Conservation (phyloP, 1,140 invertebrate genomes). For the Linepithema humile region DNA sequence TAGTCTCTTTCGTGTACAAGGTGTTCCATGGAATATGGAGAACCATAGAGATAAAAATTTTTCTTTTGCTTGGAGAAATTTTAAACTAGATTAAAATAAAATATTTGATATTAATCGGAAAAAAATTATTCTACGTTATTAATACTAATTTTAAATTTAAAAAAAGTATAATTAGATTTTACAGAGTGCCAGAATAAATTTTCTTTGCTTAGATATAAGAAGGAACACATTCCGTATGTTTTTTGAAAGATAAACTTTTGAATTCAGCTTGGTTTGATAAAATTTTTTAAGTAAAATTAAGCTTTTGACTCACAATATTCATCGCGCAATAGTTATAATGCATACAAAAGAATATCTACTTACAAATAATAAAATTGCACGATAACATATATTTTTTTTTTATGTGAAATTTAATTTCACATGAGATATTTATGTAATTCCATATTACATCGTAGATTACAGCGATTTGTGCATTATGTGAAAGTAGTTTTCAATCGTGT, state of each 20-base stretch:
- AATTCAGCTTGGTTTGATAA: not conserved
- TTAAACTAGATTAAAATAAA: not conserved
- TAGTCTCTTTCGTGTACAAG: not conserved
- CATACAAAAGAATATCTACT: not conserved
- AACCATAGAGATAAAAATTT: not conserved
- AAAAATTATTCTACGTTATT: not conserved
- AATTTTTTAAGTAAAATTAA: not conserved
- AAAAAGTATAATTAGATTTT: not conserved
- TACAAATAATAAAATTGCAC: not conserved
- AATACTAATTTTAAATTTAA: not conserved
- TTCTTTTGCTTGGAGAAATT: not conserved
- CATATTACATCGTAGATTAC: constrained; percentile 58
- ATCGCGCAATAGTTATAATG: not conserved
- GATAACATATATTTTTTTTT: not conserved
- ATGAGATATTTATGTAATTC: constrained; percentile 30
- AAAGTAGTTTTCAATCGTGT: constrained; percentile 43
- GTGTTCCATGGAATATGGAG: not conserved
- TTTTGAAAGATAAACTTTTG: too few species aligned
- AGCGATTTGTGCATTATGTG: constrained; percentile 43
- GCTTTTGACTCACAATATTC: not conserved
- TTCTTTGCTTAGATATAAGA: not conserved
- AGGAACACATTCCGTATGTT: not conserved
- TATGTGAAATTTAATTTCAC: not conserved
- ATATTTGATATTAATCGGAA: not conserved
- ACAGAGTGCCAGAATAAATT: not conserved